phyloP scores from a whole-genome alignment of 2,888 invertebrate species.

The Chirona hameri region DNA sequence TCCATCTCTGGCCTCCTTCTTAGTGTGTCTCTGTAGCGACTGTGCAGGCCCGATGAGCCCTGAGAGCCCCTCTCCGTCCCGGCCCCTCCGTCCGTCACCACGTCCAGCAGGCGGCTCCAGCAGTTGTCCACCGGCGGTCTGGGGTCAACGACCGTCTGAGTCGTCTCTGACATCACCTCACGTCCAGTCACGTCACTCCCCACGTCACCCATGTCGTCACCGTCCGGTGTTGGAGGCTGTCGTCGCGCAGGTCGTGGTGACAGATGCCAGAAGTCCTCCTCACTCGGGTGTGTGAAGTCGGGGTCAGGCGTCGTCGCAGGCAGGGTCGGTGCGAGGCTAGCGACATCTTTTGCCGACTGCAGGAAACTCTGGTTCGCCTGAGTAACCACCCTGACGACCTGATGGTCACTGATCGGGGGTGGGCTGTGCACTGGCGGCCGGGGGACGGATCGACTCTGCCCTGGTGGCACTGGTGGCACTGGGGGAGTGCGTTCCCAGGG shows the following conservation, averaged over 20 bases:
- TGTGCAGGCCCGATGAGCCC: not conserved
- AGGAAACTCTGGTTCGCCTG: not conserved
- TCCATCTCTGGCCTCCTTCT: not conserved
- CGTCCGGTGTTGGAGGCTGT: not conserved
- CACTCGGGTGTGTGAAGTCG: not conserved
- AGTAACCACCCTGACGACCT: not conserved
- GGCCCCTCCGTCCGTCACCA: not conserved
- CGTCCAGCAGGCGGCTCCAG: not conserved
- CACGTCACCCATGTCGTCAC: not conserved
- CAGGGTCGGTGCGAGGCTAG: not conserved
- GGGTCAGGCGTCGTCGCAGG: not conserved
- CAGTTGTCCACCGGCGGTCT: not conserved
- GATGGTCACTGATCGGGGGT: not conserved
- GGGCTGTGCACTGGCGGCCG: not conserved
- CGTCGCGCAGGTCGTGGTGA: not conserved
- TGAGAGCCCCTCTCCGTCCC: not conserved
- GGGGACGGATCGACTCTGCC: not conserved
- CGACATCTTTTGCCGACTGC: not conserved
- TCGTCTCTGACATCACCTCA: not conserved
- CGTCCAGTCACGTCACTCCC: not conserved
- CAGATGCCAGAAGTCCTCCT: constrained; percentile 6
- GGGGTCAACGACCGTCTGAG: not conserved
- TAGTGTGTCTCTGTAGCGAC: not conserved
- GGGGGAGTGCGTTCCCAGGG: not conserved
- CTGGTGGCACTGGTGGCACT: not conserved